These are phyloP conservation scores for Chrysopilus asiliformis DNA, from an alignment of 2,888 invertebrate species.

Conservation along the genomic window DNA sequence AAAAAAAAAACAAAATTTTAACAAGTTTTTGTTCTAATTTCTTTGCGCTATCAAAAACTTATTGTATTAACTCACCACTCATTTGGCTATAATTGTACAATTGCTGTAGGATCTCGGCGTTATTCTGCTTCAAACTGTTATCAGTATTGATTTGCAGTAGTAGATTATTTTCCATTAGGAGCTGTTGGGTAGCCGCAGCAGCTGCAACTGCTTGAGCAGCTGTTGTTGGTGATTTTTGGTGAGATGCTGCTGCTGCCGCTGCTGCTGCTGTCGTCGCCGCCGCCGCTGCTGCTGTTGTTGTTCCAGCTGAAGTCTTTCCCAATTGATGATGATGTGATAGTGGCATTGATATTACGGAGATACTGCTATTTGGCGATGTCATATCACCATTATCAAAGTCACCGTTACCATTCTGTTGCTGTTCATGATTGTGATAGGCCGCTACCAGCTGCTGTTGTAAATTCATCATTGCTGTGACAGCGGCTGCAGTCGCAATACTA, in stretches of 20 bases:
- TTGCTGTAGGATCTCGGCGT: slow-evolving; percentile 27
- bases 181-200: slow-evolving; percentile 9
- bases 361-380: too few species aligned
- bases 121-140: slow-evolving; percentile 10
- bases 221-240: not conserved
- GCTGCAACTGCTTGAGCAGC: slow-evolving; percentile 8
- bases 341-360: too few species aligned
- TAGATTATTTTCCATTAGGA: slow-evolving; percentile 20
- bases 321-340: too few species aligned
- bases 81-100: slow-evolving; percentile 32
- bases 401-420: not conserved
- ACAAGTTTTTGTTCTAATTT: not conserved
- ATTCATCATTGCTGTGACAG: slow-evolving; percentile 15
- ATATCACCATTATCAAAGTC: not conserved
- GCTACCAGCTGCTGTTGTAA: slow-evolving; percentile 18
- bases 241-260: slow-evolving; percentile 11
- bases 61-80: slow-evolving; percentile 29
- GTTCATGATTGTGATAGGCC: too few species aligned
- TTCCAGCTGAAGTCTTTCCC: too few species aligned
- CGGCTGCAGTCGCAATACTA: slow-evolving; percentile 4
- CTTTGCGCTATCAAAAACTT: not conserved
- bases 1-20: not conserved
- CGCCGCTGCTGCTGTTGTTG: slow-evolving; percentile 5
- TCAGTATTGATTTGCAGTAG: slow-evolving; percentile 20
- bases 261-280: slow-evolving; percentile 5